phyloP scores from a whole-genome alignment of 2,113 vertebrate genomes.

The Erythrocercus mccallii region DNA sequence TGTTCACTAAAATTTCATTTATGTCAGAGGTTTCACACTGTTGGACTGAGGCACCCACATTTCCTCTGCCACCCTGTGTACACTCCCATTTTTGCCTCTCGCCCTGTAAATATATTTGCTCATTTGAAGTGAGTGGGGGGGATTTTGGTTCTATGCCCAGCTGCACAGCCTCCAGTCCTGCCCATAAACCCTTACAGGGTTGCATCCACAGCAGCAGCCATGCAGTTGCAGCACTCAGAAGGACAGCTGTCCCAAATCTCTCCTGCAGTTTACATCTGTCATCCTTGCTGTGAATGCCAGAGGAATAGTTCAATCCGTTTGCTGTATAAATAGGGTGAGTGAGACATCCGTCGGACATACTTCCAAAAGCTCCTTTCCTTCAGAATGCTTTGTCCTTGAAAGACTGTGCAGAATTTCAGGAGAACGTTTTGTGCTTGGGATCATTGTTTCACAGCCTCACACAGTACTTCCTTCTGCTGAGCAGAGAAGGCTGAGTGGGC shows the following conservation, averaged over 20 bases:
- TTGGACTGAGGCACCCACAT: accelerated
- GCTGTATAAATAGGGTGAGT: background rate
- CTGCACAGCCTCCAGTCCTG: background rate
- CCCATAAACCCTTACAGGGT: background rate
- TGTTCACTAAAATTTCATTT: background rate
- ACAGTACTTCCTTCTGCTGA: background rate
- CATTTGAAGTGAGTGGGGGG: accelerated
- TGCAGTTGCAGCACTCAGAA: background rate
- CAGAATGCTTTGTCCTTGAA: background rate
- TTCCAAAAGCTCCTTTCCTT: background rate
- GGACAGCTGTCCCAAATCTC: background rate
- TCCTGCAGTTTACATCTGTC: background rate
- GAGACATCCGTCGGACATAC: background rate
- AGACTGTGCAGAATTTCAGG: background rate
- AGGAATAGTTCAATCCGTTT: background rate
- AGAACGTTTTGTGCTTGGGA: background rate
- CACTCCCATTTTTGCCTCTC: background rate
- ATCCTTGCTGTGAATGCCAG: background rate
- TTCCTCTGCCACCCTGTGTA: background rate
- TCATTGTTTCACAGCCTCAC: background rate
- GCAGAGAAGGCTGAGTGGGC: background rate
- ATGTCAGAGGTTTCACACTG: background rate
- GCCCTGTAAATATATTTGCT: accelerated
- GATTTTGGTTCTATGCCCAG: background rate
- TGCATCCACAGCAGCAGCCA: background rate